These are phyloP conservation scores for Nerophis ophidion DNA, from an alignment of 2,113 vertebrate genomes.

Conservation along the genomic window DNA sequence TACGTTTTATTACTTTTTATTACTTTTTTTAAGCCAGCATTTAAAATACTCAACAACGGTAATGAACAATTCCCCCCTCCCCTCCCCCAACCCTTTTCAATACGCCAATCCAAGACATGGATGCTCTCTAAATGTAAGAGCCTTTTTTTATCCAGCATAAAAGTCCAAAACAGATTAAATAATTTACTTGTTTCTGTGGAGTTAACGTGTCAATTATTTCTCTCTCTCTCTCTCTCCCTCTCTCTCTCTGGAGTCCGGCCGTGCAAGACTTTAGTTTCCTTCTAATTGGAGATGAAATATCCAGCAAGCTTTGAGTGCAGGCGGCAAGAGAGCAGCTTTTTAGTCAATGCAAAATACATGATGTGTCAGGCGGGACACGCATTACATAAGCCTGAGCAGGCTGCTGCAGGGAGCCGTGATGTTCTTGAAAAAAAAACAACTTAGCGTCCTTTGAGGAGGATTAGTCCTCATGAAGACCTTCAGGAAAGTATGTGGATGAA, in stretches of 20 bases:
- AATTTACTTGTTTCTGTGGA: slow-evolving; percentile 53
- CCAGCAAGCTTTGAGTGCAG: slow-evolving; percentile 51
- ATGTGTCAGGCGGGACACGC: slow-evolving; percentile 47
- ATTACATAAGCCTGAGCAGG: slow-evolving; percentile 51
- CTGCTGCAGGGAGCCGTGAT: slow-evolving; percentile 6
- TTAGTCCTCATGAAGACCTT: neutral
- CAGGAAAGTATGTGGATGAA: neutral
- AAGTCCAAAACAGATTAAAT: slow-evolving; percentile 61
- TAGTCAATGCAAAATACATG: slow-evolving; percentile 66
- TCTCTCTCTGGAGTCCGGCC: slow-evolving; percentile 25
- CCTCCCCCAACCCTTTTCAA: neutral
- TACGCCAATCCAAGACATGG: neutral
- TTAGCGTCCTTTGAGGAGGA: neutral
- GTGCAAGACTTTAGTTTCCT: slow-evolving; percentile 46
- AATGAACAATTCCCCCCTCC: neutral
- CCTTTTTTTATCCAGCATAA: slow-evolving; percentile 3
- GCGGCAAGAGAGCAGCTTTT: slow-evolving; percentile 39
- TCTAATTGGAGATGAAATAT: slow-evolving; percentile 67
- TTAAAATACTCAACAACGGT: neutral
- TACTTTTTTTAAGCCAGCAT: neutral
- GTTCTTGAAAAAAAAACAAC: slow-evolving; percentile 44
- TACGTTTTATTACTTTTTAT: neutral
- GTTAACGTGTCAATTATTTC: slow-evolving; percentile 57
- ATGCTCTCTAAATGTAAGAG: slow-evolving; percentile 16
- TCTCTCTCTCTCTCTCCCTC: slow-evolving; percentile 40